phyloP scores from a whole-genome alignment of 2,888 invertebrate species.

The Buathra laborator region DNA sequence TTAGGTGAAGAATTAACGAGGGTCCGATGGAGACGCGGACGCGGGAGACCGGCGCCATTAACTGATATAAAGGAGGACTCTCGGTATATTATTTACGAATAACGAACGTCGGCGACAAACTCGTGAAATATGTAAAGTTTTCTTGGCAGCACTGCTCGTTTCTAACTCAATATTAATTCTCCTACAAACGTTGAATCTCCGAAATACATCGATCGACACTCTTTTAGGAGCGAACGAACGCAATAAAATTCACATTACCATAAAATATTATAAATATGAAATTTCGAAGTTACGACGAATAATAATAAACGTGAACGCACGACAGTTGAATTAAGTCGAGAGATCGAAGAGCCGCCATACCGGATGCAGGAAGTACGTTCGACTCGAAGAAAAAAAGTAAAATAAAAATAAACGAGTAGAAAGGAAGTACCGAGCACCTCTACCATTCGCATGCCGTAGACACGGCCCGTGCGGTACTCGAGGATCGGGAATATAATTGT shows the following conservation, averaged over 20 bases:
- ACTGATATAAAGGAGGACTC: not conserved
- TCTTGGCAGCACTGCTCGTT: not conserved
- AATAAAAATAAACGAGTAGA: slow-evolving; percentile 48
- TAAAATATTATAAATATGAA: not conserved
- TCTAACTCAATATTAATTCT: not conserved
- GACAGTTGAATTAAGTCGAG: not conserved
- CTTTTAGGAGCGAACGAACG: not conserved
- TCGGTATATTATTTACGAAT: no score
- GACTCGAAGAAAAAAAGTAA: slow-evolving; percentile 20
- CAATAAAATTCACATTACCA: not conserved
- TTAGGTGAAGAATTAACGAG: not conserved
- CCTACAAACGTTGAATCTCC: not conserved
- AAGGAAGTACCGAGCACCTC: slow-evolving; percentile 35
- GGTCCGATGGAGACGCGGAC: not conserved
- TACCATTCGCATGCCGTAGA: slow-evolving; percentile 3
- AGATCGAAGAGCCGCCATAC: not conserved
- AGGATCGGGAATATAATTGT: slow-evolving; percentile 39
- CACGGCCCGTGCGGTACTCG: slow-evolving; percentile 4
- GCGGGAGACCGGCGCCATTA: slow-evolving; percentile 9
- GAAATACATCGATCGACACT: not conserved
- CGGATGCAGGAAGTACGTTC: slow-evolving; percentile 41
- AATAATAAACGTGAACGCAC: not conserved
- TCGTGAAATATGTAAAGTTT: not conserved
- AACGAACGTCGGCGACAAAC: not conserved
- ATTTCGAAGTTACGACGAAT: not conserved